A percentile compares a stretch with the other conserved stretches of the same genome.
These are phyloP conservation scores for Peromyscus maniculatus DNA, from an alignment of 2,113 vertebrate genomes.

Conservation along the genomic window DNA sequence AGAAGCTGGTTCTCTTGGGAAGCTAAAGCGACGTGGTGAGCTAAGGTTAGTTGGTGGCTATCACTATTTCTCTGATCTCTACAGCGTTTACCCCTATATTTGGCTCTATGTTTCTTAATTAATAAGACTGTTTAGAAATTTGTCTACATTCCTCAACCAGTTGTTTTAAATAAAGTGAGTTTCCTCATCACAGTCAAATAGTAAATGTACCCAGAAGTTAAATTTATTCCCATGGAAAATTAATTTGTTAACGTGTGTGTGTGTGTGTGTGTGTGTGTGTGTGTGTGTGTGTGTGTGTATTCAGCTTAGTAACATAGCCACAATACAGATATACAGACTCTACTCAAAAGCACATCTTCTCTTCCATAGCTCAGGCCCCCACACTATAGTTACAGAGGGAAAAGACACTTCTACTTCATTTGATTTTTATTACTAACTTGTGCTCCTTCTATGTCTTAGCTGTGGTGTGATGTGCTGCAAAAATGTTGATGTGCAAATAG, in stretches of 20 bases:
- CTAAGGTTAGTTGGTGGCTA: too few species aligned
- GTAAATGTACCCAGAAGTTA: background rate
- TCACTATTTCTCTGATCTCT: too few species aligned
- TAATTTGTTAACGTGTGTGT: slow-evolving; percentile 4
- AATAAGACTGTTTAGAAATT: too few species aligned
- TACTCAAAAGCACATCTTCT: background rate
- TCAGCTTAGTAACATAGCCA: background rate
- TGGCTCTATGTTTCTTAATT: too few species aligned
- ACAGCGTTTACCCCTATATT: too few species aligned
- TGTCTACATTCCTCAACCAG: background rate
- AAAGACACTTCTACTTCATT: background rate
- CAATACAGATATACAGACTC: background rate
- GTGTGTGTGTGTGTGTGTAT: too few species aligned
- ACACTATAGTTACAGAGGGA: too few species aligned
- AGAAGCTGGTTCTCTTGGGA: too few species aligned
- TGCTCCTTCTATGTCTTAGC: background rate
- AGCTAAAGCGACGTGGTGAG: too few species aligned
- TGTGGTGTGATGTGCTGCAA: background rate
- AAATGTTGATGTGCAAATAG: background rate
- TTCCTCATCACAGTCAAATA: background rate
- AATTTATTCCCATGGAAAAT: background rate
- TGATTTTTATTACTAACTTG: background rate
- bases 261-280: too few species aligned
- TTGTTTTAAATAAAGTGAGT: background rate
- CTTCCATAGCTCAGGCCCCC: background rate